Conservation (phyloP, 2,113 vertebrate species). For the Pseudonaja textilis region DNA sequence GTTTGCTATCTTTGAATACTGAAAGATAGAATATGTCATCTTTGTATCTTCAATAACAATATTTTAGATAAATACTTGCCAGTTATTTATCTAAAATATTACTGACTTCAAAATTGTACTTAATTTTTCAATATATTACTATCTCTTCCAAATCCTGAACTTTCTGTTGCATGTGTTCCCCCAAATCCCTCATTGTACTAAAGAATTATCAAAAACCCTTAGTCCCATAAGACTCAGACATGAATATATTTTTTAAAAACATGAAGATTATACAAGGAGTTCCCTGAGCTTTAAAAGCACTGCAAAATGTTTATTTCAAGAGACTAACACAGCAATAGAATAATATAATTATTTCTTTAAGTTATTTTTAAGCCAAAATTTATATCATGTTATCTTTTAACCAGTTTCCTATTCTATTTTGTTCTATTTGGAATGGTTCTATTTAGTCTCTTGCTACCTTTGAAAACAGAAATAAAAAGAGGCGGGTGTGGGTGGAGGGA, state of each 20-base stretch:
- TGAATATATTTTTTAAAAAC: too few relatives aligned
- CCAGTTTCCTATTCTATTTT: neutral
- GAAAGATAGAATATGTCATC: constrained; percentile 51
- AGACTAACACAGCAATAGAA: neutral
- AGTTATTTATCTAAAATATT: neutral
- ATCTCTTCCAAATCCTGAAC: neutral
- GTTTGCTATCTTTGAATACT: constrained; percentile 82
- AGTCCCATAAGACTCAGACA: neutral
- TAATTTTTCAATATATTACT: neutral
- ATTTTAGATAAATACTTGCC: neutral
- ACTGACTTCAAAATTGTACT: neutral
- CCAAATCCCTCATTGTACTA: neutral
- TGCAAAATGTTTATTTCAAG: neutral
- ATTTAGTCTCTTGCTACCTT: neutral
- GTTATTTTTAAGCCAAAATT: neutral
- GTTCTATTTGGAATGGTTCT: neutral
- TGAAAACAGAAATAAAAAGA: neutral
- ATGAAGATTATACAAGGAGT: neutral
- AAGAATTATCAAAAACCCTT: neutral
- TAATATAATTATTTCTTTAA: neutral
- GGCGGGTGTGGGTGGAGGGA: neutral
- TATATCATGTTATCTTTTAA: neutral
- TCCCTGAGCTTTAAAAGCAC: neutral
- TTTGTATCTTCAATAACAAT: neutral
- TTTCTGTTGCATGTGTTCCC: neutral